These are phyloP conservation scores for Rhogogaster chlorosoma DNA, from an alignment of 2,888 invertebrate genomes.

Conservation along the genomic window DNA sequence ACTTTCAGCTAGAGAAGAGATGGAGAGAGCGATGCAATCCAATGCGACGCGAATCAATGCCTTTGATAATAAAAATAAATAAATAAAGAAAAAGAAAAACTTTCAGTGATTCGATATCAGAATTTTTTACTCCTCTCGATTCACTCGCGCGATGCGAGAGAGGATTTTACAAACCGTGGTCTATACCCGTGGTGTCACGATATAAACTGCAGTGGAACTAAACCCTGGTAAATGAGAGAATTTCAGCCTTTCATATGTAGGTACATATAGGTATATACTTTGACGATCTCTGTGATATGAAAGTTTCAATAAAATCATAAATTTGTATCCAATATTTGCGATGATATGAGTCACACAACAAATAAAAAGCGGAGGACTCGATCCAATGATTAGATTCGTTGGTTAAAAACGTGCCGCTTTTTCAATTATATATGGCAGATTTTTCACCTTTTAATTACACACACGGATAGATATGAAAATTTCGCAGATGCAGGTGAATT, in stretches of 20 bases:
- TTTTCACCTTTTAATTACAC: too few species aligned
- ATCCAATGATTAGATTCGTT: too few species aligned
- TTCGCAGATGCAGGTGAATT: too few species aligned
- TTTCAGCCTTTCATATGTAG: neutral
- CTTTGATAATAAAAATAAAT: neutral
- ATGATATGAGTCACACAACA: too few species aligned
- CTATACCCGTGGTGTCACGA: neutral
- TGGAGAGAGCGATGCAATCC: neutral
- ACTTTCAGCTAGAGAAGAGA: neutral
- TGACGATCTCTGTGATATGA: neutral
- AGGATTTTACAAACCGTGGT: neutral
- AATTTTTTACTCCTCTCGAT: neutral
- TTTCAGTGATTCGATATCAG: constrained; percentile 12
- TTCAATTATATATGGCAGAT: too few species aligned
- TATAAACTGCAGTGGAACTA: neutral
- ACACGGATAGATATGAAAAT: too few species aligned
- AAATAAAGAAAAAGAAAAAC: neutral
- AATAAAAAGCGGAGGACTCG: too few species aligned
- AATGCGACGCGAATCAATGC: constrained; percentile 3
- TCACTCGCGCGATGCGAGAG: neutral
- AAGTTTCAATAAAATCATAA: neutral
- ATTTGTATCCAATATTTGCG: too few species aligned
- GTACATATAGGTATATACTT: neutral
- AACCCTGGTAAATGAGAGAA: neutral
- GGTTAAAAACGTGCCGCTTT: too few species aligned